phyloP scores from a whole-genome alignment of 2,888 invertebrate species.

The Sphecodes monilicornis region DNA sequence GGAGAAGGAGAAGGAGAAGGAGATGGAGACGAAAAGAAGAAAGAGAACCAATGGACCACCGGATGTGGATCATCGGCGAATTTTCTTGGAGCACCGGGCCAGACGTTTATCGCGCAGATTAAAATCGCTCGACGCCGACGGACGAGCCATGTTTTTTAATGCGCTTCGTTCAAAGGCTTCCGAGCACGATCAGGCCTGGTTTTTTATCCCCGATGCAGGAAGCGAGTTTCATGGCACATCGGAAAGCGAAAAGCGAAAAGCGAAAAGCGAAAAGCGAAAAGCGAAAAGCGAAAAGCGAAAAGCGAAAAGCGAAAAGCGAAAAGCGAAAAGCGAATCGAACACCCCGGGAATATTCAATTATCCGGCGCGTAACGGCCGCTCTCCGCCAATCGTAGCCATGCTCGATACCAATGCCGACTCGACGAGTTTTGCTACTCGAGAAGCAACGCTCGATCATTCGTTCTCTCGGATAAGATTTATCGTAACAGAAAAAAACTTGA shows the following conservation, averaged over 20 bases:
- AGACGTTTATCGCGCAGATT: constrained; percentile 60
- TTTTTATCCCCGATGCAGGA: not conserved
- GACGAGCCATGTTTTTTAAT: constrained; percentile 28
- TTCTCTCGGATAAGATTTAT: no score
- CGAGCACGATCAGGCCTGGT: not conserved
- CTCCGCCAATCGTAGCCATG: no score
- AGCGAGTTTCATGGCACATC: not conserved
- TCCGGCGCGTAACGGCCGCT: not conserved
- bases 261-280: not conserved
- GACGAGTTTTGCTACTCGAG: no score
- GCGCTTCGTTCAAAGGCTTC: not conserved
- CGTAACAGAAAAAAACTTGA: no score
- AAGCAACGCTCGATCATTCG: no score
- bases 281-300: not conserved
- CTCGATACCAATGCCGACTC: no score
- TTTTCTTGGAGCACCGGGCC: constrained; percentile 49
- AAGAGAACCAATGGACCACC: constrained; percentile 58
- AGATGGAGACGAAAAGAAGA: no score
- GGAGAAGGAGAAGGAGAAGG: constrained; percentile 44
- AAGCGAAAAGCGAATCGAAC: not conserved
- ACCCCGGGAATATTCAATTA: not conserved
- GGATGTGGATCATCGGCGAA: constrained; percentile 65
- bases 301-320: not conserved
- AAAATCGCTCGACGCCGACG: constrained; percentile 55
- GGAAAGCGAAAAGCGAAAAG: not conserved